phyloP scores from a whole-genome alignment of 2,888 invertebrate species.

The Phlogophora meticulosa region DNA sequence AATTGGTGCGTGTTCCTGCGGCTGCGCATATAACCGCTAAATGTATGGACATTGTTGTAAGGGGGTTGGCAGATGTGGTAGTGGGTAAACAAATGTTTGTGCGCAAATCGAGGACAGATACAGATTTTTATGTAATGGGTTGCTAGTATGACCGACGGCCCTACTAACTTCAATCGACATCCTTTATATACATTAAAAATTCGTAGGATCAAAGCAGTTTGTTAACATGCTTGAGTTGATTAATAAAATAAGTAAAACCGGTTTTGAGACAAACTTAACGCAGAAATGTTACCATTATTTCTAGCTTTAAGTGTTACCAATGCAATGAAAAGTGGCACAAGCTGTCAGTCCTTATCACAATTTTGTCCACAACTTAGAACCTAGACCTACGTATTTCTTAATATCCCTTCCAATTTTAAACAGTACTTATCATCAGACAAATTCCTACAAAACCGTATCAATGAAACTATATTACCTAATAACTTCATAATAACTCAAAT shows the following conservation, averaged over 20 bases:
- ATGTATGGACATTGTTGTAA: slow-evolving; percentile 50
- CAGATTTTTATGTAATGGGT: not conserved
- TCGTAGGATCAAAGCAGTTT: no score
- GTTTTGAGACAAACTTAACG: slow-evolving; percentile 1
- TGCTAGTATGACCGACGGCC: not conserved
- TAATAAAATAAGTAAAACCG: not conserved
- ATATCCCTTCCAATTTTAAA: slow-evolving; percentile 14
- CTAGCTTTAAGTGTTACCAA: slow-evolving; percentile 19
- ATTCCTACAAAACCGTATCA: slow-evolving; percentile 42
- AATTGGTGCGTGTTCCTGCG: slow-evolving; percentile 85
- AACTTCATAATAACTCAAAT: slow-evolving; percentile 50
- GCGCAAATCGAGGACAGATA: not conserved
- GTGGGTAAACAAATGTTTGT: not conserved
- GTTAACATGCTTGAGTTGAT: no score
- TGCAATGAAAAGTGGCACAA: slow-evolving; percentile 32
- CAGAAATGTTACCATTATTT: slow-evolving; percentile 6
- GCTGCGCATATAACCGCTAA: slow-evolving; percentile 63
- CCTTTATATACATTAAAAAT: no score
- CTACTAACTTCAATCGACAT: no score
- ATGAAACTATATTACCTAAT: slow-evolving; percentile 49
- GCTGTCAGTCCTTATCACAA: slow-evolving; percentile 26
- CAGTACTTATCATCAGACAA: slow-evolving; percentile 37
- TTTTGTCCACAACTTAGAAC: not conserved
- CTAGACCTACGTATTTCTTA: slow-evolving; percentile 23
- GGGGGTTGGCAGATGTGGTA: slow-evolving; percentile 12